Conservation (phyloP, 1,140 invertebrate genomes). For the Nasonia longicornis region DNA sequence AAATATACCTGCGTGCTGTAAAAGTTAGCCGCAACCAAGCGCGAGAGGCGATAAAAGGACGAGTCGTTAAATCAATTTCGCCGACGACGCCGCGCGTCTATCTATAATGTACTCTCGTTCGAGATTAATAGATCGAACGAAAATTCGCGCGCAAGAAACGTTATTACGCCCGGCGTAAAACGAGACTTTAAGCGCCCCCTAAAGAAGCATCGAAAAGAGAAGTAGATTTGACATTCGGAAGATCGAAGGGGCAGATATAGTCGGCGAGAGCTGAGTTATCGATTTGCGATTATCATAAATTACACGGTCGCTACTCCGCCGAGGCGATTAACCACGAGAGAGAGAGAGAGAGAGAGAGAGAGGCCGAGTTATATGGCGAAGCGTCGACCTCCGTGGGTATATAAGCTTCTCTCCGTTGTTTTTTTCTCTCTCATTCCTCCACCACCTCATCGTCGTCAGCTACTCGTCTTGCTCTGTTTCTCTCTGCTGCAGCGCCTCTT, state of each 20-base stretch:
- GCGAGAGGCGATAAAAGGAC: not conserved
- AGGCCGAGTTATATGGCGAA: not conserved
- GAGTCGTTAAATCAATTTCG: conserved; percentile 1
- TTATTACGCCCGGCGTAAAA: conserved; percentile 23
- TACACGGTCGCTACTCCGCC: conserved; percentile 42
- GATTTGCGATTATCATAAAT: conserved; percentile 64
- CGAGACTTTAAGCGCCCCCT: conserved; percentile 29
- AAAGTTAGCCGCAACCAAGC: too few species aligned
- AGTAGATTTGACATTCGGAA: conserved; percentile 51
- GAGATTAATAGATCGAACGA: conserved; percentile 25
- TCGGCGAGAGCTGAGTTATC: conserved; percentile 51
- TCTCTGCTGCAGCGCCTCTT: not conserved
- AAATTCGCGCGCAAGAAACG: not conserved
- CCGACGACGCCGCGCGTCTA: not conserved
- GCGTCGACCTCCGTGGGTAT: not conserved
- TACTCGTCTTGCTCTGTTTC: conserved; percentile 12
- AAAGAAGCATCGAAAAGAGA: conserved; percentile 37
- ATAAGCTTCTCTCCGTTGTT: not conserved
- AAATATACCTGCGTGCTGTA: too few species aligned
- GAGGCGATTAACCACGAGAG: conserved; percentile 4
- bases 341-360: not conserved
- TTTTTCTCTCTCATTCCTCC: not conserved
- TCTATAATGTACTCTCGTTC: not conserved
- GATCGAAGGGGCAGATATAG: conserved; percentile 49
- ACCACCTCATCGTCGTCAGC: not conserved